These are phyloP conservation scores for Heterodera schachtii DNA, from an alignment of 1,140 invertebrate genomes.

Conservation along the genomic window DNA sequence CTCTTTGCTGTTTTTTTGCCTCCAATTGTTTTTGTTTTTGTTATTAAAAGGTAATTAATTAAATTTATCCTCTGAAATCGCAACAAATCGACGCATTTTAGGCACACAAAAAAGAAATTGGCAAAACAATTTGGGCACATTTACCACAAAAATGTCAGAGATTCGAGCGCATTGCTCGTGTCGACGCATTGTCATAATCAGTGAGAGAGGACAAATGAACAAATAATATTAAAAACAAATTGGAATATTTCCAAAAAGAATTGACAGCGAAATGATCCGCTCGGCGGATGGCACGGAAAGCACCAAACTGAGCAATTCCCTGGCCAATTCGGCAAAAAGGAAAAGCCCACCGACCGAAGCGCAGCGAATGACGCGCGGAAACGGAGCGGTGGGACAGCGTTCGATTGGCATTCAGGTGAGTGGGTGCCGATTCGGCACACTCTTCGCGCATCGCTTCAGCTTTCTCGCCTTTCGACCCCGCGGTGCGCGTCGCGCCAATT, in stretches of 20 bases:
- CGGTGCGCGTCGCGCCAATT: neutral
- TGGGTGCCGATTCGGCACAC: no score
- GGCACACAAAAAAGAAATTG: neutral
- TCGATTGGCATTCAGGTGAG: neutral
- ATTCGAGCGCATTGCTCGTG: neutral
- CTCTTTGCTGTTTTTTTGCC: neutral
- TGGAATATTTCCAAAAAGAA: neutral
- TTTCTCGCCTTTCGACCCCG: neutral
- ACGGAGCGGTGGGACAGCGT: neutral
- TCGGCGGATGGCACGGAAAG: neutral
- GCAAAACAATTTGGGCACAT: neutral
- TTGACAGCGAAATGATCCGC: neutral
- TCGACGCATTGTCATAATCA: neutral
- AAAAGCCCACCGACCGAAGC: neutral
- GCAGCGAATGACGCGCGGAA: neutral
- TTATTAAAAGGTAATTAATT: neutral
- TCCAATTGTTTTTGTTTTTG: neutral
- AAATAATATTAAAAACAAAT: neutral
- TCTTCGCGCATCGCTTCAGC: no score
- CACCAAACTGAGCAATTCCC: neutral
- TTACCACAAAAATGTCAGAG: neutral
- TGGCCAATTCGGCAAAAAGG: neutral
- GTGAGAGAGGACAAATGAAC: neutral
- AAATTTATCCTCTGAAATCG: neutral
- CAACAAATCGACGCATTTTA: neutral